phyloP scores from a whole-genome alignment of 1,140 invertebrate genomes.

The Zaprionus tsacasi region DNA sequence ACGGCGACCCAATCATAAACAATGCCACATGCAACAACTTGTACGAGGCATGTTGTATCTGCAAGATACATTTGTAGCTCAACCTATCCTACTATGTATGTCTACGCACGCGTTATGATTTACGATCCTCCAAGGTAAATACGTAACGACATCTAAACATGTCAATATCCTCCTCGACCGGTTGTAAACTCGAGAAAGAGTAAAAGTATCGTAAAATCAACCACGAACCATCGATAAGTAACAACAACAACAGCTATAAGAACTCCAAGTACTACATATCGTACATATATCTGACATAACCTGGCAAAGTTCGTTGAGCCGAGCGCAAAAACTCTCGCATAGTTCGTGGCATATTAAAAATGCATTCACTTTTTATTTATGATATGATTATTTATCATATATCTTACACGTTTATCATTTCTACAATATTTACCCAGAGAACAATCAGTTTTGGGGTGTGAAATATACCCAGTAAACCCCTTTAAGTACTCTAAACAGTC shows the following conservation, averaged over 20 bases:
- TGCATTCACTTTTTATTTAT: conserved; percentile 33
- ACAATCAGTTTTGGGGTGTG: conserved; percentile 68
- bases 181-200: conserved; percentile 78
- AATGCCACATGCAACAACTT: neutral
- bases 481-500: conserved; percentile 13
- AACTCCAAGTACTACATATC: conserved; percentile 9
- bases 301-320: conserved; percentile 24
- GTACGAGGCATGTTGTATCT: conserved; percentile 15
- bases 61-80: conserved; percentile 18
- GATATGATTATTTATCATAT: conserved; percentile 31
- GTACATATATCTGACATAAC: conserved; percentile 22
- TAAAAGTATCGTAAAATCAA: conserved; percentile 76
- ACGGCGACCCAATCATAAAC: conserved; percentile 5
- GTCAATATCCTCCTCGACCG: conserved; percentile 78
- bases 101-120: conserved; percentile 73
- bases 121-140: conserved; percentile 75
- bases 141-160: conserved; percentile 82
- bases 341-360: conserved; percentile 65
- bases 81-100: neutral
- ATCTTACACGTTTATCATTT: conserved; percentile 30
- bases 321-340: conserved; percentile 31
- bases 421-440: conserved; percentile 60
- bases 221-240: conserved; percentile 70
- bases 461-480: conserved; percentile 20
- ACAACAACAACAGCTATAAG: conserved; percentile 48